Evolutionary conservation across 2,888 invertebrate genomes (phyloP).

Genomic region (Gisinianus flammeolus): DNA sequence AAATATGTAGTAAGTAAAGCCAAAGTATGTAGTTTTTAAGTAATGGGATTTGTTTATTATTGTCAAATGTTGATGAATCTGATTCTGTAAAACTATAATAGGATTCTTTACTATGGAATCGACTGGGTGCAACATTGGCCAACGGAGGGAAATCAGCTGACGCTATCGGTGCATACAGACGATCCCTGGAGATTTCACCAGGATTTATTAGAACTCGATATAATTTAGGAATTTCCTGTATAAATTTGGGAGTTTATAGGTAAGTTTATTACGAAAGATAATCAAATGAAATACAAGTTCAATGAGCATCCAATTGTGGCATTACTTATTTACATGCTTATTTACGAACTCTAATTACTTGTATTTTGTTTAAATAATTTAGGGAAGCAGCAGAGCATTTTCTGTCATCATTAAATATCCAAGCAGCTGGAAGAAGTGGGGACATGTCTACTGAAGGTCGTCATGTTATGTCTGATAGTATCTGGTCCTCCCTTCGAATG

Average conservation of each 20-base stretch:
- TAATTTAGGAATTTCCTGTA: constrained; percentile 97
- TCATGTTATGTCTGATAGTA: constrained; percentile 80
- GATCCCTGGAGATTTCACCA: constrained; percentile 87
- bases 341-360: too few species aligned
- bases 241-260: constrained; percentile 91
- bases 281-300: too few species aligned
- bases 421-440: constrained; percentile 74
- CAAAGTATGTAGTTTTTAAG: too few species aligned
- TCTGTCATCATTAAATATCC: constrained; percentile 88
- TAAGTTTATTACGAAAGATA: constrained; percentile 61
- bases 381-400: constrained; percentile 97
- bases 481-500: constrained; percentile 92
- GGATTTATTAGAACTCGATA: constrained; percentile 96
- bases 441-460: constrained; percentile 31
- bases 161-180: constrained; percentile 94
- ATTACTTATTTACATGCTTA: too few species aligned
- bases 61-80: constrained; percentile 4
- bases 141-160: constrained; percentile 94
- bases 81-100: too few species aligned
- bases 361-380: constrained; percentile 45
- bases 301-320: too few species aligned
- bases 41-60: neutral
- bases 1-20: too few species aligned
- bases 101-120: constrained; percentile 96
- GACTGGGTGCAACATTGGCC: constrained; percentile 94